phyloP scores from a whole-genome alignment of 2,797 vertebrate genomes.

The Discoglossus pictus region DNA sequence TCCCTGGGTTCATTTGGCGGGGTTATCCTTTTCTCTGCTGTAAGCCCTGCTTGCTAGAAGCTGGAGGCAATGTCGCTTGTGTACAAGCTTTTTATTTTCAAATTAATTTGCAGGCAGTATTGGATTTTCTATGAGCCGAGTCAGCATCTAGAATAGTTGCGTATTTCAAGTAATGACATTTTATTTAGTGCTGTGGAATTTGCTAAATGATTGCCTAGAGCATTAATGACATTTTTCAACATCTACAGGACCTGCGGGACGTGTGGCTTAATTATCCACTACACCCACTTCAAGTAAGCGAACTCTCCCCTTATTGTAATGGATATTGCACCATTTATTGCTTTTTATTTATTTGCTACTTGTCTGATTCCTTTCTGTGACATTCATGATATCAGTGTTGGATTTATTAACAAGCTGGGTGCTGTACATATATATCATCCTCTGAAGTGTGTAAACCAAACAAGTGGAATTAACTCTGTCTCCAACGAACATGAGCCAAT shows the following conservation, averaged over 20 bases:
- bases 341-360: conserved; percentile 45
- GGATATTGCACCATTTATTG: conserved; percentile 55
- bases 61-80: conserved; percentile 62
- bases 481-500: conserved; percentile 49
- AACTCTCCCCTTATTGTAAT: conserved; percentile 53
- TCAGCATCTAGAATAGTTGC: conserved; percentile 73
- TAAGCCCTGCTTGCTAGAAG: conserved; percentile 64
- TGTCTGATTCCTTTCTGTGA: conserved; percentile 50
- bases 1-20: conserved; percentile 3
- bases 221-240: conserved; percentile 67
- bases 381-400: conserved; percentile 49
- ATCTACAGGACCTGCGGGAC: conserved; percentile 88
- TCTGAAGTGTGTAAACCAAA: conserved; percentile 49
- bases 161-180: conserved; percentile 73
- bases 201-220: conserved; percentile 70
- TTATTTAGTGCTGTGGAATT: conserved; percentile 74
- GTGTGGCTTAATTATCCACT: conserved; percentile 98
- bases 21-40: conserved; percentile 52
- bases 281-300: conserved; percentile 93
- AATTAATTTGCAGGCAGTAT: conserved; percentile 71
- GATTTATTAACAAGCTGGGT: conserved; percentile 45
- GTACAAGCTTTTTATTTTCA: conserved; percentile 63
- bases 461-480: conserved; percentile 49
- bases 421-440: conserved; percentile 46
- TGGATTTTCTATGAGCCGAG: conserved; percentile 73